These are phyloP conservation scores for Phocoena phocoena DNA, from an alignment of 2,113 vertebrate genomes.

Conservation along the genomic window DNA sequence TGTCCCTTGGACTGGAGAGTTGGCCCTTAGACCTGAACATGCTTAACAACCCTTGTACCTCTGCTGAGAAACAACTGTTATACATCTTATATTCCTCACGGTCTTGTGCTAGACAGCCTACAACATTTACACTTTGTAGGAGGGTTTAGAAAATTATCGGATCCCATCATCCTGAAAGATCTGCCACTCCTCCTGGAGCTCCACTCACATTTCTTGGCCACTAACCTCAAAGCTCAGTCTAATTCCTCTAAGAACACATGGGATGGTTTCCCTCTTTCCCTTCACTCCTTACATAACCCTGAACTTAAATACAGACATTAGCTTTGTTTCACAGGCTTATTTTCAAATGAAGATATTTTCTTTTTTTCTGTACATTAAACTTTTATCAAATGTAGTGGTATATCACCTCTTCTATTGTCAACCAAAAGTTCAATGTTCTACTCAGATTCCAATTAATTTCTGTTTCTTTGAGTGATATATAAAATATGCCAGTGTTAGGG, in stretches of 20 bases:
- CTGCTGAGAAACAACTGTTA: background rate
- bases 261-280: background rate
- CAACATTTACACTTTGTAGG: background rate
- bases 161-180: background rate
- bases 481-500: constrained; percentile 2
- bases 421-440: background rate
- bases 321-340: background rate
- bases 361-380: background rate
- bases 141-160: background rate
- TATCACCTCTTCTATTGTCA: background rate
- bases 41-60: background rate
- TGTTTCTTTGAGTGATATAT: background rate
- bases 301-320: background rate
- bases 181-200: background rate
- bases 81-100: background rate
- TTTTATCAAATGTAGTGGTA: background rate
- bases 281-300: background rate
- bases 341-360: background rate
- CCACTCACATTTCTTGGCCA: background rate
- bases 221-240: background rate
- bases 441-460: background rate
- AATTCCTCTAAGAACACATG: background rate
- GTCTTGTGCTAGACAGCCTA: background rate
- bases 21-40: background rate
- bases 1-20: background rate